Evolutionary conservation across 2,113 vertebrate genomes (phyloP), one percentile per base, ranked within the genome.

Genomic region (Pterophyllum scalare): DNA sequence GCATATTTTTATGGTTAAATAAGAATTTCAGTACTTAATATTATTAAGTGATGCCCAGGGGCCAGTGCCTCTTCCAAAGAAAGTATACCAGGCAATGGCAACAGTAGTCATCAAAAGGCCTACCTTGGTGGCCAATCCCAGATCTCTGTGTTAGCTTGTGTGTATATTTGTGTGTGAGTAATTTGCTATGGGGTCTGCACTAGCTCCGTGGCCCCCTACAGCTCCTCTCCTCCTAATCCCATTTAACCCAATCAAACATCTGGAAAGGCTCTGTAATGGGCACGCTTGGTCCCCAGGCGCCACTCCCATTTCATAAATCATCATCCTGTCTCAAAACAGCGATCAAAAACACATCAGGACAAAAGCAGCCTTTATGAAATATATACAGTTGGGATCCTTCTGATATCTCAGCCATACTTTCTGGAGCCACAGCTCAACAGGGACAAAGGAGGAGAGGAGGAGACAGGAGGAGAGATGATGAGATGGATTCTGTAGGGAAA

Each of bases 221-320:
- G 60, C 74, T 60, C 61, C 11, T 83, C 78, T 78, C 62, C 57
- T 57, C 76, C 78, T 81, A 92, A 94, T 91, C 86, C 89, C 82
- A 81, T 88, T 91, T 86, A 91, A 89, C 83, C 84, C 38, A 84
- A 87, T 94, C 88, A 93, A 92, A 95, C 93, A 95, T 95, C 94
- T 95, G 94, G 92, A 93, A 94, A 59, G 75, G 64, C 83, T 94
- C 86, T 92, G 24, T 85, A 70, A 61, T 24, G 28, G 77, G 80
- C n/a, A 88, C 46, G 56, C 67, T 72, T 31, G 31, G 70, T 88
- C 85, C 88, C 62, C 70, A 57, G 82, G 86, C 79, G 77, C 78
- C 67, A 28, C 76, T 90, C 84, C 91, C 67, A 67, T 94, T 94
- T 91, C 86, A 93, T 93, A 94, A 94, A 91, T 89, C 79, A 83